A percentile compares a stretch with the other conserved stretches of the same genome.
Evolutionary conservation across 2,113 vertebrate species (phyloP).

Genomic region (Gymnorhina tibicen): DNA sequence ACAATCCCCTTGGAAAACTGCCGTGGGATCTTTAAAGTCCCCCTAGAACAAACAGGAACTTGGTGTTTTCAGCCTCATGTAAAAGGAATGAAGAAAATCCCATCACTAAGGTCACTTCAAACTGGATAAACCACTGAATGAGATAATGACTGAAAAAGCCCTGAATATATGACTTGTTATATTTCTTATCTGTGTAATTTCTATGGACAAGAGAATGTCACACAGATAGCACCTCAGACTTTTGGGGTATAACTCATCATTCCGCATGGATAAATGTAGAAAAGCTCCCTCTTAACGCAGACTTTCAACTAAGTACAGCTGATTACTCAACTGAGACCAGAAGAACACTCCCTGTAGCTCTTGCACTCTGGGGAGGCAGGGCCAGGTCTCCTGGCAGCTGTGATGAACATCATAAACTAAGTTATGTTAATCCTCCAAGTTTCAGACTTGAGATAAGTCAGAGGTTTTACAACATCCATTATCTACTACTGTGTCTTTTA

Average conservation of each 20-base stretch:
- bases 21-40: not conserved
- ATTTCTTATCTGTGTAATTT: not conserved
- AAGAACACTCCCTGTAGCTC: not conserved
- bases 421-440: not conserved
- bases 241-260: not conserved
- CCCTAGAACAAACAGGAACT: slow-evolving; percentile 24
- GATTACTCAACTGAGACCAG: not conserved
- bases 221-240: not conserved
- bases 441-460: slow-evolving; percentile 12
- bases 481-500: not conserved
- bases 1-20: not conserved
- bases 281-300: not conserved
- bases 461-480: slow-evolving; percentile 21
- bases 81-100: slow-evolving; percentile 42
- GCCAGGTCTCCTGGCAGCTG: not conserved
- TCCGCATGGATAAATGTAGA: not conserved
- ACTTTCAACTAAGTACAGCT: not conserved
- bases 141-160: not conserved
- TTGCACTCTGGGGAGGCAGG: not conserved
- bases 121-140: not conserved
- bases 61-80: slow-evolving; percentile 6
- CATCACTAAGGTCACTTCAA: not conserved
- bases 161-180: not conserved
- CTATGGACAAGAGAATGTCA: not conserved
- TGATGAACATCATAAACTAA: not conserved